These are phyloP conservation scores for Melanchra persicariae DNA, from an alignment of 2,888 invertebrate genomes.

Conservation along the genomic window DNA sequence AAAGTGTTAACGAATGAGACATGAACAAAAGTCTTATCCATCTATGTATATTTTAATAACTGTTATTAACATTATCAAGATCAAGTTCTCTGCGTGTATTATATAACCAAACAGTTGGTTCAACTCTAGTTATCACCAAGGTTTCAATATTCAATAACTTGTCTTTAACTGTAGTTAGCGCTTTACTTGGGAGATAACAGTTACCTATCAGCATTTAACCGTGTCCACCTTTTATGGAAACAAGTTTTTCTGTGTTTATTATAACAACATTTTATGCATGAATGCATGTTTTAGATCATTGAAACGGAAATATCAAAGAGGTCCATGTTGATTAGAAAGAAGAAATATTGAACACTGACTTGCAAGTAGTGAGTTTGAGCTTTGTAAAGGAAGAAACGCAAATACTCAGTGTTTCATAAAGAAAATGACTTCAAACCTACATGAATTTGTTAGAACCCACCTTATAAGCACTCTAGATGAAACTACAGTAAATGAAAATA, in stretches of 20 bases:
- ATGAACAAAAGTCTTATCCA: conserved; percentile 27
- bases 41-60: conserved; percentile 40
- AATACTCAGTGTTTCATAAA: neutral
- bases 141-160: conserved; percentile 62
- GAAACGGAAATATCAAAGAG: neutral
- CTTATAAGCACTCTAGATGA: neutral
- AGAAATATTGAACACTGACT: neutral
- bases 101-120: conserved; percentile 51
- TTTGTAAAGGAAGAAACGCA: neutral
- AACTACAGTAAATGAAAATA: neutral
- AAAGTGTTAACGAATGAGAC: conserved; percentile 33
- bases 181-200: conserved; percentile 32
- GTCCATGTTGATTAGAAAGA: neutral
- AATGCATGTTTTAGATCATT: neutral
- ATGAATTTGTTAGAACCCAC: neutral
- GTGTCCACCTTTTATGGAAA: conserved; percentile 26
- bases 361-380: neutral
- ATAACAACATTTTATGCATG: neutral
- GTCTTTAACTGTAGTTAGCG: conserved; percentile 27
- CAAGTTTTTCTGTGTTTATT: neutral
- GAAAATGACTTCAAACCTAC: neutral
- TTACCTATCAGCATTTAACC: conserved; percentile 36
- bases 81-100: conserved; percentile 49
- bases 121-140: conserved; percentile 53
- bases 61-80: conserved; percentile 54